A percentile compares a stretch with the other conserved stretches of the same genome.
Evolutionary conservation across 2,797 vertebrate species (phyloP).

Genomic region (Garrulus glandarius): DNA sequence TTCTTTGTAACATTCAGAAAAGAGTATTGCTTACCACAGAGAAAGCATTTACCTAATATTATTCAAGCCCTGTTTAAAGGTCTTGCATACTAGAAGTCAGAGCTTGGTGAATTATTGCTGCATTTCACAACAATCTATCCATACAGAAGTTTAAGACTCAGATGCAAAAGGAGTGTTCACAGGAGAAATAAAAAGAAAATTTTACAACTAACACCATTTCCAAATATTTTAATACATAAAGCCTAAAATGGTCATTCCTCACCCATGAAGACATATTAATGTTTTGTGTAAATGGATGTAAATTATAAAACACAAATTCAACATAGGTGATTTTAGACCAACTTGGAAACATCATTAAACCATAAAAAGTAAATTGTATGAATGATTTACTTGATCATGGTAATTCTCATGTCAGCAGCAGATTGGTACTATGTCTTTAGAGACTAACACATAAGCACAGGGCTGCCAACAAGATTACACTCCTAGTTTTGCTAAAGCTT

Average conservation of each 20-base stretch:
- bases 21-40: background rate
- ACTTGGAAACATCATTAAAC: background rate
- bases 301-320: background rate
- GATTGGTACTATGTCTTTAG: background rate
- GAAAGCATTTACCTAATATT: background rate
- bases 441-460: background rate
- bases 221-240: background rate
- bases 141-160: background rate
- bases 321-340: background rate
- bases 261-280: background rate
- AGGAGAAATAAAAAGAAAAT: background rate
- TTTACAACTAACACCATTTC: background rate
- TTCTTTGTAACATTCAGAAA: background rate
- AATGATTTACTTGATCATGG: background rate
- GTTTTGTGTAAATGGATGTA: background rate
- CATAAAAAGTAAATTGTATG: background rate
- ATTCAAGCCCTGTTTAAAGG: background rate
- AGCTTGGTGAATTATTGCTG: background rate
- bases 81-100: background rate
- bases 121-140: background rate
- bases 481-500: background rate
- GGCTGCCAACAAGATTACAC: background rate
- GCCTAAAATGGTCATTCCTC: background rate
- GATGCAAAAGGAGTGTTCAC: background rate
- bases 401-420: background rate